These are phyloP conservation scores for Matsumurasca onukii DNA, from an alignment of 1,140 invertebrate genomes.

Conservation along the genomic window DNA sequence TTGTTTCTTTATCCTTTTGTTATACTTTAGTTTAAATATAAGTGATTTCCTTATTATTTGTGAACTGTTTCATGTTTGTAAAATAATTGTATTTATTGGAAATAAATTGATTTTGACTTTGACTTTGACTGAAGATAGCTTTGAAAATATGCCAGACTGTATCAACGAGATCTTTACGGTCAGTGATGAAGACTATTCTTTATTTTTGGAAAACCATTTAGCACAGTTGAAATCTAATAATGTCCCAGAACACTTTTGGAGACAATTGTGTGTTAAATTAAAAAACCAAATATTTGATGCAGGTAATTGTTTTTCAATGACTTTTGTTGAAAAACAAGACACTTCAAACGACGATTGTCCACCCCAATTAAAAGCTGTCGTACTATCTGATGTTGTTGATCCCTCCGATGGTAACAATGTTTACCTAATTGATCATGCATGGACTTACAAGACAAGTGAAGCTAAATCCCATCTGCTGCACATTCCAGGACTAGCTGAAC, in stretches of 20 bases:
- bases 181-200: constrained; percentile 2
- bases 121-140: too few species aligned
- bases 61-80: too few species aligned
- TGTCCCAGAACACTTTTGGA: constrained; percentile 70
- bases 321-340: constrained; percentile 66
- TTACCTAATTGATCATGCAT: constrained; percentile 87
- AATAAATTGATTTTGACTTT: too few species aligned
- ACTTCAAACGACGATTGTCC: constrained; percentile 52
- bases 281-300: constrained; percentile 71
- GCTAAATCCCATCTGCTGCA: constrained; percentile 62
- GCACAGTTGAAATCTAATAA: constrained; percentile 64
- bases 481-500: constrained; percentile 63
- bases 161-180: constrained; percentile 9
- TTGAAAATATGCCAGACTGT: neutral
- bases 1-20: too few species aligned
- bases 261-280: constrained; percentile 64
- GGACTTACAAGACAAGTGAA: constrained; percentile 72
- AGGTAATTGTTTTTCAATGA: constrained; percentile 65
- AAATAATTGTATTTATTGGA: too few species aligned
- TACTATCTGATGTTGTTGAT: constrained; percentile 57
- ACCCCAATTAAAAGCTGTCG: constrained; percentile 64
- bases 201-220: constrained; percentile 61
- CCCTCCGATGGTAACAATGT: constrained; percentile 64
- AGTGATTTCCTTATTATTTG: too few species aligned
- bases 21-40: too few species aligned